Evolutionary conservation across 2,113 vertebrate genomes (phyloP).

Genomic region (Galbula dea): DNA sequence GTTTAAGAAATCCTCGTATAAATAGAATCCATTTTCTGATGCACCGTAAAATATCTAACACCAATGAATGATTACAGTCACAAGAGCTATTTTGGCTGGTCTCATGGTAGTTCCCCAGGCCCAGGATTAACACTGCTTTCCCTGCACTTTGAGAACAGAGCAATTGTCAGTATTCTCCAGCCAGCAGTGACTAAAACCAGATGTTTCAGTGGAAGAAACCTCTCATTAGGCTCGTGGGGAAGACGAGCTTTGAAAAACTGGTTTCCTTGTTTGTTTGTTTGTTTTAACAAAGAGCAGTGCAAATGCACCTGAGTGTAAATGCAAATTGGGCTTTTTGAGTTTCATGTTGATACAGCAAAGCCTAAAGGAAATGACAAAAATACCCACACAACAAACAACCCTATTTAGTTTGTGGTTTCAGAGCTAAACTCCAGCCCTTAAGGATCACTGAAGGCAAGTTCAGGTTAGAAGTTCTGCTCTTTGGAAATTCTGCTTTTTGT

Average conservation of each 20-base stretch:
- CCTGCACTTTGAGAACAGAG: not conserved
- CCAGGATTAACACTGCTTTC: constrained; percentile 11
- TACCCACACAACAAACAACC: constrained; percentile 7
- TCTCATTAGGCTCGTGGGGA: constrained; percentile 18
- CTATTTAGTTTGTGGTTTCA: constrained; percentile 28
- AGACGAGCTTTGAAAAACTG: constrained; percentile 38
- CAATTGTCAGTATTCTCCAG: constrained; percentile 19
- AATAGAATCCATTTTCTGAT: constrained; percentile 45
- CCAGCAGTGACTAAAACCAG: constrained; percentile 46
- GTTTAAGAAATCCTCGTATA: not conserved
- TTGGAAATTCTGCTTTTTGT: not conserved
- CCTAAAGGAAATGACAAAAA: constrained; percentile 53
- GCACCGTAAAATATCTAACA: constrained; percentile 42
- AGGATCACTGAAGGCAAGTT: constrained; percentile 1
- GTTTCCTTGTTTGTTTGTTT: constrained; percentile 60
- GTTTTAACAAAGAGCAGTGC: constrained; percentile 40
- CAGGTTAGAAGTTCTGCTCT: not conserved
- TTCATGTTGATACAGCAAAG: constrained; percentile 57
- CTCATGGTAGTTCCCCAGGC: not conserved
- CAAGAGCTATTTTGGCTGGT: constrained; percentile 11
- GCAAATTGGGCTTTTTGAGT: constrained; percentile 49
- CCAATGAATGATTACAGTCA: not conserved
- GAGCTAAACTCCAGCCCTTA: constrained; percentile 3
- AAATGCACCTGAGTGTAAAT: constrained; percentile 51
- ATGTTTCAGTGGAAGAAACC: constrained; percentile 56